Conservation (phyloP, 2,797 vertebrate species). For the Valencia hispanica region DNA sequence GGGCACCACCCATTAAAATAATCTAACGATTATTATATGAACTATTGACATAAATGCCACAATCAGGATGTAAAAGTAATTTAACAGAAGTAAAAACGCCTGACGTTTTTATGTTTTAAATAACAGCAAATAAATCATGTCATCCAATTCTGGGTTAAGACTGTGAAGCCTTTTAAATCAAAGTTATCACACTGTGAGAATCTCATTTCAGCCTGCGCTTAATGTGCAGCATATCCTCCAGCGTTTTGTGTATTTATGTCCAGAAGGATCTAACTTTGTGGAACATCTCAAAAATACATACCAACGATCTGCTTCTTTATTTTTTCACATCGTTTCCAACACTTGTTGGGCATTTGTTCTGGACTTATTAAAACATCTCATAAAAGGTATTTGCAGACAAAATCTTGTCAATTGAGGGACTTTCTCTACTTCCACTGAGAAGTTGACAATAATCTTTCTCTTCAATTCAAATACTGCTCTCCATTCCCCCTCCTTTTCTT, state of each 20-base stretch:
- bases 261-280: neutral
- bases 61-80: neutral
- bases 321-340: neutral
- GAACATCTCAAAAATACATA: neutral
- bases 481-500: too few species aligned
- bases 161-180: neutral
- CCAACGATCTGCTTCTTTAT: neutral
- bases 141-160: neutral
- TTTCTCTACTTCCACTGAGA: neutral
- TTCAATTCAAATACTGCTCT: neutral
- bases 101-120: neutral
- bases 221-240: neutral
- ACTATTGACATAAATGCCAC: neutral
- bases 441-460: neutral
- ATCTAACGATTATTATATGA: neutral
- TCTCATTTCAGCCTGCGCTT: neutral
- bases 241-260: neutral
- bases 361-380: neutral
- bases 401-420: neutral
- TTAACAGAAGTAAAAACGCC: neutral
- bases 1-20: neutral
- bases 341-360: neutral
- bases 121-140: neutral
- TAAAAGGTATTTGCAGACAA: neutral
- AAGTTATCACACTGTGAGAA: neutral